A percentile compares a stretch with the other conserved stretches of the same genome.
These are phyloP conservation scores for Hypomecis punctinalis DNA, from an alignment of 2,888 invertebrate species.

Conservation along the genomic window DNA sequence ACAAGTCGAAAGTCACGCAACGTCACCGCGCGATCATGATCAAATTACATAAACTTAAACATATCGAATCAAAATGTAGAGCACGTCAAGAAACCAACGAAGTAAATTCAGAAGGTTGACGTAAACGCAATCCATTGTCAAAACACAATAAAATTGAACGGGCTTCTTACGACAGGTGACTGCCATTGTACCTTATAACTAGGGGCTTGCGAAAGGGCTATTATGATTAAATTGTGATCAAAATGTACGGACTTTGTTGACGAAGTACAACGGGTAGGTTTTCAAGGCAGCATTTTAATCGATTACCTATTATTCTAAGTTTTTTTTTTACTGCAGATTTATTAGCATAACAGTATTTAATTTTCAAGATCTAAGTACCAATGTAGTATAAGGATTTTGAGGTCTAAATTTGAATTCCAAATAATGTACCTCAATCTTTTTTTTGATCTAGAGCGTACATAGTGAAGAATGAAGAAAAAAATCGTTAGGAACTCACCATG, in stretches of 20 bases:
- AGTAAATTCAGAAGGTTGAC: conserved; percentile 40
- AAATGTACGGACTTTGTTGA: conserved; percentile 2
- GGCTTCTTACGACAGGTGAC: conserved; percentile 38
- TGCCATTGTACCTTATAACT: conserved; percentile 40
- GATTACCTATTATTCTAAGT: no score
- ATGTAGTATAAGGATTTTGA: no score
- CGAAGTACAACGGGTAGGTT: no score
- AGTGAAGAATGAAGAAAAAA: no score
- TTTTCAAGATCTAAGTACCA: no score
- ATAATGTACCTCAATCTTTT: no score
- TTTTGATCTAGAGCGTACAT: no score
- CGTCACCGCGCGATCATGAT: neutral
- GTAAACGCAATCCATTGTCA: conserved; percentile 56
- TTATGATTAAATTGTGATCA: conserved; percentile 30
- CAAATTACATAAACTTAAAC: conserved; percentile 16
- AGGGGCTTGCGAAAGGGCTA: conserved; percentile 23
- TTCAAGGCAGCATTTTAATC: no score
- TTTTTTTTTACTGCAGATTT: no score
- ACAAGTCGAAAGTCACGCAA: neutral
- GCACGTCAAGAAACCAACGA: conserved; percentile 25
- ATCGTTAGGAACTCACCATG: no score
- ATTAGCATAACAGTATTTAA: no score
- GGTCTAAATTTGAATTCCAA: no score
- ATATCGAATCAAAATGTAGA: conserved; percentile 18
- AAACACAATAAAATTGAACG: conserved; percentile 52